Evolutionary conservation across 2,797 vertebrate species (phyloP).

Genomic region (Onychomys arenicola): DNA sequence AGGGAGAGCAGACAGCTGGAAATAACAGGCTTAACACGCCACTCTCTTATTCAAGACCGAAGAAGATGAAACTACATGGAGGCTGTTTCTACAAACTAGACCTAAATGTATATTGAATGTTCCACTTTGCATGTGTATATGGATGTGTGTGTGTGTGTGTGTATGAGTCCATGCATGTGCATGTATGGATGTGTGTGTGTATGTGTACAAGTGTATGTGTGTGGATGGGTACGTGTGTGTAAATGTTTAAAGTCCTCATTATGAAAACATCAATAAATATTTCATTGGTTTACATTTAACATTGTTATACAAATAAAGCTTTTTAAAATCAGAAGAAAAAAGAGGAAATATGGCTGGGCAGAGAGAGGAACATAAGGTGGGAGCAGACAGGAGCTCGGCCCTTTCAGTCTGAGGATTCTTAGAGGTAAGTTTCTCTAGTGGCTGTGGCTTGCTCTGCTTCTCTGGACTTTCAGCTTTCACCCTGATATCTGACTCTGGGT

Average conservation of each 20-base stretch:
- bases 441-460: too few species aligned
- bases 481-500: too few species aligned
- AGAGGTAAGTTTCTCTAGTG: too few species aligned
- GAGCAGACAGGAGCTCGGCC: too few species aligned
- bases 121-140: not conserved
- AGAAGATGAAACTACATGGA: not conserved
- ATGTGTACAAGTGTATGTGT: not conserved
- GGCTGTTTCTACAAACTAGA: not conserved
- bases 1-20: not conserved
- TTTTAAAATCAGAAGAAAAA: conserved; percentile 86
- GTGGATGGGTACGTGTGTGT: conserved; percentile 80
- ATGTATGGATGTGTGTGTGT: not conserved
- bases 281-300: conserved; percentile 89
- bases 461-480: too few species aligned
- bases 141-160: too few species aligned
- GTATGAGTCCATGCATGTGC: not conserved
- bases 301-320: conserved; percentile 88
- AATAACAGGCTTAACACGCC: not conserved
- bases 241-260: conserved; percentile 89
- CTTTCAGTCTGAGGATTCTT: too few species aligned
- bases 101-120: not conserved
- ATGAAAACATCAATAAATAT: conserved; percentile 87
- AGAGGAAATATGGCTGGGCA: too few species aligned
- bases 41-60: not conserved
- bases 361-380: too few species aligned